Evolutionary conservation across 2,888 invertebrate species (phyloP), one percentile per base, ranked within the genome.

Genomic region (Andrena flavipes): DNA sequence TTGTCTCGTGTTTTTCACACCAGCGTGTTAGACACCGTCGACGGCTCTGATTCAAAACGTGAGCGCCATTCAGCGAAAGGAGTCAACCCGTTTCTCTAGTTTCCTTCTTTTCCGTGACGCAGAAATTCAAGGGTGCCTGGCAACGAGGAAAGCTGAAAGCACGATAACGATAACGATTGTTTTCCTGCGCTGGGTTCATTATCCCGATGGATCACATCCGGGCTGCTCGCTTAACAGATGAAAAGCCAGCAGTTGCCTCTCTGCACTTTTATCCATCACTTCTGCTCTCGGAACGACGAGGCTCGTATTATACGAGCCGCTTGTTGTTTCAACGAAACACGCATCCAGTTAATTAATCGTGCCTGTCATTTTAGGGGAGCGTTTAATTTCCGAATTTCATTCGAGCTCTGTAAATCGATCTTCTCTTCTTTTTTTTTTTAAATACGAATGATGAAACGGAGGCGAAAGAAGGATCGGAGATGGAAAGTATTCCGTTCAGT

Each of bases 181-280:
- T 56, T 56, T 4, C 23, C 4, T 26, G 56, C 10, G 56, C 13
- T 1, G 3, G 10, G 23, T 56, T 56, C 23, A 56, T 56, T 56
- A 56, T 56, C 23, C 23, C 56, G 56, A 56, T 56, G 56, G 23
- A 56, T 56, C 56, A 26, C 20, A 56, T 23, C 54, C 54, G 54
- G 6, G 20, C 54, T 10, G n/a, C 8, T 54, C 23, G 23, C 4
- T 23, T 26, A 10, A 10, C 23, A 23, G 56, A 56, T 26, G 23
- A 26, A 56, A 56, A 26, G 56, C 56, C 10, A 56, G 3, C 10
- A 8, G 56, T 4, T 23, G 23, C 56, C 56, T 26, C 23, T 23
- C 20, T 26, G 29, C 13, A 42, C 0, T 48, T 70, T 48, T 7
- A n/a, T 13, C 42, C 10, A 26, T 69, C 26, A 6, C 59, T 29